Base-by-base conservation (phyloP, 2,113 vertebrate species). In the Oreotrochilus melanogaster region DNA sequence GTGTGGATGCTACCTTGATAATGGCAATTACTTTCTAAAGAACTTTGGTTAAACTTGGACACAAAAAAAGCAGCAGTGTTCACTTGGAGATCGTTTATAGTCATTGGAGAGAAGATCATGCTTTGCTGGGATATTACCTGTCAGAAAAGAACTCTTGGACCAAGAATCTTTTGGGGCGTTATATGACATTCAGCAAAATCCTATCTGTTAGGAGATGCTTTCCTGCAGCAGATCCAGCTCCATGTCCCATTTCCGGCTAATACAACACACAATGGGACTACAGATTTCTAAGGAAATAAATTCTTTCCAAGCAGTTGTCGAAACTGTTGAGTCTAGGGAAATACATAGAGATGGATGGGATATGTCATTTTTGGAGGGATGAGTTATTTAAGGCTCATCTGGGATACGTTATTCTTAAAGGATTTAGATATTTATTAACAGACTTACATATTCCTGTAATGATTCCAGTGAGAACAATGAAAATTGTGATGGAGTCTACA, bases 261-360 rank as follows among this genome's bases (percentile, higher is more conserved):
- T 28, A 53, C 78, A 95, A 72, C 81, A 70, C 92, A 78, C 95
- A 95, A 7, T 78, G 96, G 95, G 95, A 96, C 83, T 83, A 89
- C 93, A 95, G 91, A 93, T 97, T 97, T 95, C 80, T 74, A 82
- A 95, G 76, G 91, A 96, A 95, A 93, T 95, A 97, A 96, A 96
- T 96, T 86, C 71, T 94, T 96, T 92, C 93, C 89, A 93, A 96
- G 88, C 37, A 90, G 85, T 95, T 95, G 93, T 95, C 72, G 31
- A 95, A 97, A 93, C 67, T 86, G 73, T 93, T 95, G 91, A 92
- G 95, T 95, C 96, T 94, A 64, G 91, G 93, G 96, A 96, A 96
- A 97, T 93, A 96, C 58, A 67, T 82, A 94, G 89, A 97, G 93
- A 96, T 95, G 67, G 67, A 92, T 91, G 86, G 85, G 61, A 43